Evolutionary conservation across 1,140 invertebrate genomes (phyloP).

Genomic region (Dinoponera quadriceps): DNA sequence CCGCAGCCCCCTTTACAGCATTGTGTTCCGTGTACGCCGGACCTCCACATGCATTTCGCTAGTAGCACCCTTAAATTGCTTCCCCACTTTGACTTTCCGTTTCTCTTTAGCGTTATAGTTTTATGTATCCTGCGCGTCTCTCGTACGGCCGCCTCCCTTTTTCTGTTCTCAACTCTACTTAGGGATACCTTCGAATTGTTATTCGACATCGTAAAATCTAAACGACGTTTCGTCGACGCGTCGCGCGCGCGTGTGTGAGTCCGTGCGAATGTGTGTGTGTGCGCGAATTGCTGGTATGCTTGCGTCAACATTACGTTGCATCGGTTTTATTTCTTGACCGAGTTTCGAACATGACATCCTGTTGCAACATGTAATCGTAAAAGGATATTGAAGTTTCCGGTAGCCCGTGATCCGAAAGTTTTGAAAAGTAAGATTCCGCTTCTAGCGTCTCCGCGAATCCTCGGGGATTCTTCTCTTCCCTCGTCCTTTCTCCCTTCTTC

Average conservation of each 20-base stretch:
- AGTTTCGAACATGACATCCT: slow-evolving; percentile 53
- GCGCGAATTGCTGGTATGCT: not conserved
- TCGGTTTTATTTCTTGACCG: slow-evolving; percentile 54
- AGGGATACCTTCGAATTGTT: not conserved
- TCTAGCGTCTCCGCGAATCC: not conserved
- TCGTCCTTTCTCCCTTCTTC: too few relatives aligned
- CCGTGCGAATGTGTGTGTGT: not conserved
- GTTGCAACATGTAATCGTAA: slow-evolving; percentile 60
- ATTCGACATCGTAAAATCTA: slow-evolving; percentile 34
- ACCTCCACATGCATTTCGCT: slow-evolving; percentile 50
- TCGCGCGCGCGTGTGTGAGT: too few relatives aligned
- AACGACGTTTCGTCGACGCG: slow-evolving; percentile 4
- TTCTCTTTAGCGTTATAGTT: slow-evolving; percentile 44
- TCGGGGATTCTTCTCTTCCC: not conserved
- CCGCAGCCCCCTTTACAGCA: slow-evolving; percentile 73
- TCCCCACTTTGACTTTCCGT: slow-evolving; percentile 47
- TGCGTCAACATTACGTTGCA: slow-evolving; percentile 29
- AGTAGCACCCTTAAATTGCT: slow-evolving; percentile 39
- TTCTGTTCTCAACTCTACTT: not conserved
- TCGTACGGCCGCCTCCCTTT: not conserved
- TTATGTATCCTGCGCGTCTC: not conserved
- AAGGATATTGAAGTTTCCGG: slow-evolving; percentile 57
- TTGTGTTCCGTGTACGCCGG: slow-evolving; percentile 50
- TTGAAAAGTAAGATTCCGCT: slow-evolving; percentile 44
- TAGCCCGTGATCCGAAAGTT: slow-evolving; percentile 57